Conservation (phyloP, 2,888 invertebrate genomes). For the Diarsia rubi region DNA sequence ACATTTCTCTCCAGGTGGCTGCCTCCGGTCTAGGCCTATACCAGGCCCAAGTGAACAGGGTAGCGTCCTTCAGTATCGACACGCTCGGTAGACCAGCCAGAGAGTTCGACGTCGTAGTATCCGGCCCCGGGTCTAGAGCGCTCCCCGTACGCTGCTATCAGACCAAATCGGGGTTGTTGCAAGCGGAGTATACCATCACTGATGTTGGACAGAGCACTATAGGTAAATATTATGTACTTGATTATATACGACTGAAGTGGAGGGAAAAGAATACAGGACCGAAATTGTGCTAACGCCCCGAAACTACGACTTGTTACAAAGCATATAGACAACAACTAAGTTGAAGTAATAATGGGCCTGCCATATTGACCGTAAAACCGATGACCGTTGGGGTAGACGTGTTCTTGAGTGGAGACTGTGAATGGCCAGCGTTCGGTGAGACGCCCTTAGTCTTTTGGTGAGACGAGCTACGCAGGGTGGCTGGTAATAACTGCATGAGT, state of each 20-base stretch:
- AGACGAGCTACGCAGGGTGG: too few species aligned
- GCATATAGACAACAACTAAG: too few species aligned
- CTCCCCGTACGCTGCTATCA: slow-evolving; percentile 98
- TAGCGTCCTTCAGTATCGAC: slow-evolving; percentile 97
- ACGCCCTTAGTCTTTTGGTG: too few species aligned
- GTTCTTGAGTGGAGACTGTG: too few species aligned
- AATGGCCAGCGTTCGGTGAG: too few species aligned
- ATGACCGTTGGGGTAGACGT: too few species aligned
- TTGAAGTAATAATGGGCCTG: too few species aligned
- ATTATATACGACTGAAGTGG: neutral
- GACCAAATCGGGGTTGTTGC: slow-evolving; percentile 98
- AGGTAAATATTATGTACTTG: slow-evolving; percentile 74
- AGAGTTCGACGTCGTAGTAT: slow-evolving; percentile 97
- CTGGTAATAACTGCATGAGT: too few species aligned
- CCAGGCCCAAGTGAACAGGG: slow-evolving; percentile 95
- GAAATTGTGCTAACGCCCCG: neutral
- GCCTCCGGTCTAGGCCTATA: slow-evolving; percentile 96
- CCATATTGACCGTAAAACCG: too few species aligned
- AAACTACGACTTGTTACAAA: neutral
- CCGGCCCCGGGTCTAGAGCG: slow-evolving; percentile 95
- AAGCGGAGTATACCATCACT: slow-evolving; percentile 97
- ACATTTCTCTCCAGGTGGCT: slow-evolving; percentile 85
- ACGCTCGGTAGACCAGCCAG: slow-evolving; percentile 96
- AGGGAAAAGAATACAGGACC: neutral
- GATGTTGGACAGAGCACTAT: slow-evolving; percentile 93